Conservation (phyloP, 2,113 vertebrate genomes). For the Pleuronectes platessa region DNA sequence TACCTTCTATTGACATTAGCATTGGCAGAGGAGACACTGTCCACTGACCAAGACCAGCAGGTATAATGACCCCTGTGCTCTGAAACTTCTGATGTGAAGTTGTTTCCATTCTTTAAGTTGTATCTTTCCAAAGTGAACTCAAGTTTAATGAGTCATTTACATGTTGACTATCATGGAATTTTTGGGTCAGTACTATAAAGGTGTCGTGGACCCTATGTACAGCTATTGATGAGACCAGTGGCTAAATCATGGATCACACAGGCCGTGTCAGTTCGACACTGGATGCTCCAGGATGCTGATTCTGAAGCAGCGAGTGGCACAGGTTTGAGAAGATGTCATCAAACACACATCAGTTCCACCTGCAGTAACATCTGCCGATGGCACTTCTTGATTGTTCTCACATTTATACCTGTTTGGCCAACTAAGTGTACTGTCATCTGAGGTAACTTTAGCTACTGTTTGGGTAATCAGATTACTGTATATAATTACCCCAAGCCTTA, state of each 20-base stretch:
- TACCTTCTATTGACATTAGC: neutral
- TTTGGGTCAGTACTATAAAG: too few species aligned
- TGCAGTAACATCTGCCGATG: conserved; percentile 2
- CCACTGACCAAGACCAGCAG: neutral
- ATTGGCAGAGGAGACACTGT: too few species aligned
- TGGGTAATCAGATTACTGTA: conserved; percentile 24
- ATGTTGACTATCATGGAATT: conserved; percentile 1
- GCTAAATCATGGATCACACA: too few species aligned
- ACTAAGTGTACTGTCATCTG: too few species aligned
- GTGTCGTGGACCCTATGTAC: too few species aligned
- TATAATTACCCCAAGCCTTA: neutral
- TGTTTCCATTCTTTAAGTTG: too few species aligned
- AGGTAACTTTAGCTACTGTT: neutral
- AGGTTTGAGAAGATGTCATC: neutral
- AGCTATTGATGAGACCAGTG: too few species aligned
- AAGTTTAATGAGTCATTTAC: conserved; percentile 11
- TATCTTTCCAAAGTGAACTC: neutral
- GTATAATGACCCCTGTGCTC: neutral
- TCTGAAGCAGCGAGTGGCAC: conserved; percentile 9
- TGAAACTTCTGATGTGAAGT: neutral
- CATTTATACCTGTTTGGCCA: neutral
- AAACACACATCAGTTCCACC: neutral
- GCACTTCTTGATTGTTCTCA: conserved; percentile 7
- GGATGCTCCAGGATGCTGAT: conserved; percentile 19
- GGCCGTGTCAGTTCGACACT: neutral